Percentiles rank a stretch among this genome's conserved stretches.
Evolutionary conservation across 2,797 vertebrate genomes (phyloP).

Genomic region (Anabacerthia variegaticeps): DNA sequence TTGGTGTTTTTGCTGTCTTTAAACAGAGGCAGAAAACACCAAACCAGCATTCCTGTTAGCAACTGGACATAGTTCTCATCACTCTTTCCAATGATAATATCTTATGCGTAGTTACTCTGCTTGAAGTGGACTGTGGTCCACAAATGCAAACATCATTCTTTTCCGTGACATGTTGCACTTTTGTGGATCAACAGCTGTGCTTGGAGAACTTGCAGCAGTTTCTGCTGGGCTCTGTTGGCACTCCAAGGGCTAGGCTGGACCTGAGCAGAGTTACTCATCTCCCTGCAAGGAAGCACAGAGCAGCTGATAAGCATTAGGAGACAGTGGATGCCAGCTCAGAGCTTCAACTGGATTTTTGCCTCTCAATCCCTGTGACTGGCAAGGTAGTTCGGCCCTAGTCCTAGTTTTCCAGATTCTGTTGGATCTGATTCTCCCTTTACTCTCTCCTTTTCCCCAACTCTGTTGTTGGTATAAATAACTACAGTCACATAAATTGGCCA

Average conservation of each 20-base stretch:
- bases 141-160: not conserved
- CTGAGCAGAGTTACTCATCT: not conserved
- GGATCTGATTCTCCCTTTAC: not conserved
- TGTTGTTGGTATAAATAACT: not conserved
- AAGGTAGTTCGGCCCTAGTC: not conserved
- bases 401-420: not conserved
- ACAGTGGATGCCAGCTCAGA: not conserved
- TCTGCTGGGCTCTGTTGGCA: not conserved
- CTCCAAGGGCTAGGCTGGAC: not conserved
- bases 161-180: not conserved
- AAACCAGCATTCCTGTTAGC: not conserved
- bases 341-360: not conserved
- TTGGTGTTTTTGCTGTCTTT: not conserved
- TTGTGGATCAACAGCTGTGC: not conserved
- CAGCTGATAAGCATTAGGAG: not conserved
- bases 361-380: not conserved
- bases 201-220: not conserved
- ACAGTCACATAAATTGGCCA: not conserved
- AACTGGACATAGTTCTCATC: accelerated
- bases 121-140: not conserved
- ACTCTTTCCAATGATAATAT: not conserved
- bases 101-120: not conserved
- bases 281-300: not conserved
- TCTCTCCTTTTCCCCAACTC: not conserved
- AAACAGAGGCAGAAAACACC: not conserved